Evolutionary conservation across 2,113 vertebrate species (phyloP), one percentile per base, ranked within the genome.

Genomic region (Bolborhynchus lineola): DNA sequence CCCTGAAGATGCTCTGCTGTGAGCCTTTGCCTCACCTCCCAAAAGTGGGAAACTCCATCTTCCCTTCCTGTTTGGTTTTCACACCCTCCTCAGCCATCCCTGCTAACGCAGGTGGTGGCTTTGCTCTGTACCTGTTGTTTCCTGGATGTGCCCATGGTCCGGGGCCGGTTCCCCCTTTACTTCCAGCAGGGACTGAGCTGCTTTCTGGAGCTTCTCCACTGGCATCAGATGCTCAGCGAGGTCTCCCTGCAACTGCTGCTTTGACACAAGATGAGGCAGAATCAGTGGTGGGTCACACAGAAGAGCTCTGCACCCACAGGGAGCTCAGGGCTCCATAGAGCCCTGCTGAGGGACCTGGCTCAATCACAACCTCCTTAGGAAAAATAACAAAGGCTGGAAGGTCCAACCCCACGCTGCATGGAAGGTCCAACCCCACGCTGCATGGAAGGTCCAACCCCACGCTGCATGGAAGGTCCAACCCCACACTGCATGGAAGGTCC

Each of bases 181-280:
- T 91, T 98, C 98, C 97, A 98, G 97, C 88, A 99, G 97, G 42
- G 98, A 98, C 71, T 87, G 96, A 78, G 98, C 97, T 7, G 99
- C 98, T 94, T 99, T 98, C 97, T 98, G 98, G n/a, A 99, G 99
- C 95, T 99, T 99, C 96, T 99, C 99, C 97, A 99, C 97, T n/a
- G 98, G 98, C 78, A 99, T 98, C 15, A 99, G 99, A 63, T 99
- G 99, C 92, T 99, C 99, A 13, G 99, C 99, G 85, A 99, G 96
- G 85, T 99, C 98, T 50, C 98, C 99, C 93, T 99, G 99, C 86
- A 99, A 96, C 78, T 98, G 97, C 99, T 99, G 93, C 64, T 92
- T 90, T 4, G 89, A 93, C 76, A 92, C 12, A 8, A 84, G 69
- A 78, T 2, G 80, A 83, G 31, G 21, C n/a, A 81, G 69, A 62